Base-by-base conservation (phyloP, 2,888 invertebrate species). In the Bombyx huttoni region DNA sequence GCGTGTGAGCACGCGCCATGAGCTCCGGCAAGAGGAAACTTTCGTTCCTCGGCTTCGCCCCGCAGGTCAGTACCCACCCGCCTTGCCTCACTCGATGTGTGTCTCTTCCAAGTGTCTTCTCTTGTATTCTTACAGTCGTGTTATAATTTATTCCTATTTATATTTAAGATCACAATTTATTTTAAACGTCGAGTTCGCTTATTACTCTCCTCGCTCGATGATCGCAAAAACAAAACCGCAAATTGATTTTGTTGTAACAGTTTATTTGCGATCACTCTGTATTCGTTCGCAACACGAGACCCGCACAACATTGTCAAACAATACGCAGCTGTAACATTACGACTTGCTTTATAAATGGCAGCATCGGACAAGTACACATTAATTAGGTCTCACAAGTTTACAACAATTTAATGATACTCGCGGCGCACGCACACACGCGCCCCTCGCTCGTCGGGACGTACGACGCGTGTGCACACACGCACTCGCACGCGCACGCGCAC, bases 11-110 rank as follows among this genome's bases (percentile, higher is more conserved):
- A 13, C 53, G 45, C 58, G 53, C 60, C 58, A 83, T 84, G 83
- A 82, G 89, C 65, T 90, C 89, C 64, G 91, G 91, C 70, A 90
- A 91, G 69, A 91, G 92, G 78, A 94, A 94, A 74, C 86, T 94
- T 53, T 93, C 93, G 51, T 94, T 94, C 77, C 89, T 94, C 58
- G 93, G 94, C 64, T 93, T 94, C 70, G 89, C 90, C 56, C 90
- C 91, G 13, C 82, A 90, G 90, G 89, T 82, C 68, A 82, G 89
- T 84, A 64, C 33, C 33, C 33, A n/a, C 40, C n/a, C 35, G n/a
- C 13, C n/a, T n/a, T 40, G 10, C 7, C 13, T 8, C 33, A 10
- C 49, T 7, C 35, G n/a, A 2, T 34, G 13, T 34, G 5, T 0
- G 14, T 45, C 35, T 34, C 7, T 6, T 10, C 6, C 9, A n/a